phyloP scores from a whole-genome alignment of 2,888 invertebrate species.

The Hirtodrosophila trivittata region DNA sequence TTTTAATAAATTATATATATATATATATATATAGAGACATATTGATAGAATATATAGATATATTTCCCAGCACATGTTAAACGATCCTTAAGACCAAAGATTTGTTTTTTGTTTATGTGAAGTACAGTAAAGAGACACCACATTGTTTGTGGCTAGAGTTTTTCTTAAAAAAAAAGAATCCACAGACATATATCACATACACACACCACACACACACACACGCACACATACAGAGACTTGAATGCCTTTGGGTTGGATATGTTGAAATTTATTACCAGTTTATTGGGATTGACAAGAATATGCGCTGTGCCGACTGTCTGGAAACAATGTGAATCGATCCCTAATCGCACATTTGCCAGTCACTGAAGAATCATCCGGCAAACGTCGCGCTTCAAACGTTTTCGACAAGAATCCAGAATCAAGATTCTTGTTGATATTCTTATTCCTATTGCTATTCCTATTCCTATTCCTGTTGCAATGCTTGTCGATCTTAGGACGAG shows the following conservation, averaged over 20 bases:
- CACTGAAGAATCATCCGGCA: constrained; percentile 22
- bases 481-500: constrained; percentile 36
- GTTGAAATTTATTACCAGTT: constrained; percentile 41
- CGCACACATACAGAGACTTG: neutral
- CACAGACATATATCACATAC: neutral
- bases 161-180: too few species aligned
- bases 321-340: constrained; percentile 60
- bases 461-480: too few species aligned
- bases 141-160: too few species aligned
- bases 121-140: too few species aligned
- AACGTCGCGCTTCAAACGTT: constrained; percentile 23
- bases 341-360: constrained; percentile 66
- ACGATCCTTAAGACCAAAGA: too few species aligned
- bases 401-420: constrained; percentile 21
- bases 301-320: constrained; percentile 11
- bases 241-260: too few species aligned
- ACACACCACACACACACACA: neutral
- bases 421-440: constrained; percentile 20
- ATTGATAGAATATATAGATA: too few species aligned
- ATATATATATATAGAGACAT: too few species aligned
- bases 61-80: too few species aligned
- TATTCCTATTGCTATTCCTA: neutral
- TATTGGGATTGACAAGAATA: constrained; percentile 29
- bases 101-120: too few species aligned
- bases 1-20: too few species aligned